phyloP scores from a whole-genome alignment of 2,797 vertebrate species.

The Allobates femoralis region DNA sequence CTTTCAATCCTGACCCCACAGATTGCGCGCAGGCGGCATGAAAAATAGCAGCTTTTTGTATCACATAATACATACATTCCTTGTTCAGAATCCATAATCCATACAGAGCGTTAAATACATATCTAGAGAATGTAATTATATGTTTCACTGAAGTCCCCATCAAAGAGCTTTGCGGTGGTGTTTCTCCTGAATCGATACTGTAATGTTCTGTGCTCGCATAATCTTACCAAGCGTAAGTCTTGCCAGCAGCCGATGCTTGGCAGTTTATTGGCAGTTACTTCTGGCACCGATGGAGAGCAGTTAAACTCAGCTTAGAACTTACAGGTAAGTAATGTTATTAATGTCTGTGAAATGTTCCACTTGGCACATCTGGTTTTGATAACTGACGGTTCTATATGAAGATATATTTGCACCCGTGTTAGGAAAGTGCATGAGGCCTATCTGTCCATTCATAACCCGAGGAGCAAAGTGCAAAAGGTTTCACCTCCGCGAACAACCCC shows the following conservation, averaged over 20 bases:
- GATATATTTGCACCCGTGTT: constrained; percentile 61
- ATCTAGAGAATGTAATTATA: constrained; percentile 72
- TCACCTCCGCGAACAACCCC: constrained; percentile 12
- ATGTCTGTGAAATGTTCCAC: constrained; percentile 73
- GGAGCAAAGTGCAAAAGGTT: neutral
- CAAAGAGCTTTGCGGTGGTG: constrained; percentile 71
- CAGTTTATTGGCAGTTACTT: constrained; percentile 72
- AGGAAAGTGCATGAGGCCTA: constrained; percentile 59
- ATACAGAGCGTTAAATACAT: constrained; percentile 67
- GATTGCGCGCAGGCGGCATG: neutral
- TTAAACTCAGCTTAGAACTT: constrained; percentile 72
- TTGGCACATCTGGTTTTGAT: constrained; percentile 75
- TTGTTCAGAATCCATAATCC: constrained; percentile 69
- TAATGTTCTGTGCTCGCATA: constrained; percentile 67
- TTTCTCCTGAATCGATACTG: constrained; percentile 69
- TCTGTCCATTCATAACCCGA: constrained; percentile 44
- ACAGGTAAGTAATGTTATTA: constrained; percentile 77
- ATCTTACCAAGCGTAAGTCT: constrained; percentile 68
- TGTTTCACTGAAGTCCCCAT: constrained; percentile 70
- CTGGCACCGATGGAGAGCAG: constrained; percentile 67
- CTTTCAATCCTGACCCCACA: constrained; percentile 65
- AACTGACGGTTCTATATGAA: constrained; percentile 57
- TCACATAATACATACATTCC: constrained; percentile 67
- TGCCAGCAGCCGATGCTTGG: constrained; percentile 71
- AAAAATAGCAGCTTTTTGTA: constrained; percentile 50